These are phyloP conservation scores for Euclidia mi DNA, from an alignment of 2,888 invertebrate species.

Conservation along the genomic window DNA sequence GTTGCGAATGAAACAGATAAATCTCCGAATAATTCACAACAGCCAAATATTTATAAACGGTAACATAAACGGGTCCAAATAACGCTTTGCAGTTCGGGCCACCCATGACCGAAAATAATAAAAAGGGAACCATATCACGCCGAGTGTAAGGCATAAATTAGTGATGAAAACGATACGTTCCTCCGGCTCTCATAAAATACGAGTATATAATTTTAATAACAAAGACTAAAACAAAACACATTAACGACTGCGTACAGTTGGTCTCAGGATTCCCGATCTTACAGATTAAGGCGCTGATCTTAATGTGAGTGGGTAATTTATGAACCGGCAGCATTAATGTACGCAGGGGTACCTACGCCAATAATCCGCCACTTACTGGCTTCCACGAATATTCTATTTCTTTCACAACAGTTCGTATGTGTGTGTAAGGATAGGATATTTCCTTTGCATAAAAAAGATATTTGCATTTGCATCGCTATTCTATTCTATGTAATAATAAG, in stretches of 20 bases:
- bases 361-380: conserved; percentile 51
- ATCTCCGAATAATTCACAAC: conserved; percentile 6
- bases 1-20: conserved; percentile 2
- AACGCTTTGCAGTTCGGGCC: conserved; percentile 65
- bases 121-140: conserved; percentile 67
- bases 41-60: conserved; percentile 33
- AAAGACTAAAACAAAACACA: conserved; percentile 77
- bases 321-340: conserved; percentile 74
- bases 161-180: conserved; percentile 76
- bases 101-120: conserved; percentile 78
- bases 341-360: conserved; percentile 57
- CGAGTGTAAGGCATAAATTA: conserved; percentile 79
- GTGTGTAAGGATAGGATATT: background rate
- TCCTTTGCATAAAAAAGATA: conserved; percentile 15
- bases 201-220: conserved; percentile 78
- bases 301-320: conserved; percentile 79
- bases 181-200: conserved; percentile 73
- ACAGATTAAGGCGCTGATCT: conserved; percentile 69
- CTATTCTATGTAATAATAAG: background rate
- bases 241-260: conserved; percentile 63
- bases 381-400: conserved; percentile 64
- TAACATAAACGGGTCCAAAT: conserved; percentile 32
- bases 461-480: conserved; percentile 36
- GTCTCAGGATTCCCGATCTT: conserved; percentile 37
- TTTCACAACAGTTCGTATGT: conserved; percentile 39